Percentiles rank a stretch among this genome's conserved stretches.
These are phyloP conservation scores for Syngnathoides biaculeatus DNA, from an alignment of 2,113 vertebrate species.

Conservation along the genomic window DNA sequence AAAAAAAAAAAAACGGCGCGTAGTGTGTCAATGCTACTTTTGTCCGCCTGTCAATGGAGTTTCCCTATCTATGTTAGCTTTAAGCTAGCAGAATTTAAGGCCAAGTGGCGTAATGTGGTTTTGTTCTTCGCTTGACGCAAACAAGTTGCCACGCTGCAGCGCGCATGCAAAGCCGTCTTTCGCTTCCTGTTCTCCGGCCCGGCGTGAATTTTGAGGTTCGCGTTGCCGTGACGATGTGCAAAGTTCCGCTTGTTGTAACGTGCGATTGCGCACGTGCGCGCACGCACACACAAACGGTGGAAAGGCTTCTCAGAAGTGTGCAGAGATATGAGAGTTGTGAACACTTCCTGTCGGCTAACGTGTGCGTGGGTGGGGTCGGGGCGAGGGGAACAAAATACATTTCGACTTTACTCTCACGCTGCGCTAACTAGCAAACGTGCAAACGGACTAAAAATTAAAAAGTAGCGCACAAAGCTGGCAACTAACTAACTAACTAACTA, in stretches of 20 bases:
- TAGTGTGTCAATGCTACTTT: too few species aligned
- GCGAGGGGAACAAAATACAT: background rate
- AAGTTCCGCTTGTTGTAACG: slow-evolving; percentile 67
- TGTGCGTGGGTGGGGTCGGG: too few species aligned
- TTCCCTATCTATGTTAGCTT: too few species aligned
- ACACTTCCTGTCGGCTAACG: slow-evolving; percentile 34
- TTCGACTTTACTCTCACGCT: background rate
- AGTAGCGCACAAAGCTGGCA: too few species aligned
- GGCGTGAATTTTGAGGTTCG: slow-evolving; percentile 71
- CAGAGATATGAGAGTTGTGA: slow-evolving; percentile 12
- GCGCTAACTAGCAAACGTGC: background rate
- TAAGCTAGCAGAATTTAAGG: too few species aligned
- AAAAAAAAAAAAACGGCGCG: too few species aligned
- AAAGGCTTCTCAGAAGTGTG: slow-evolving; percentile 57
- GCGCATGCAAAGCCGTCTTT: slow-evolving; percentile 42
- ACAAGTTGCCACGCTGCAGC: too few species aligned
- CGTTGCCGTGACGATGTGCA: slow-evolving; percentile 68
- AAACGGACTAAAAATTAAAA: background rate
- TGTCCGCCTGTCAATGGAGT: too few species aligned
- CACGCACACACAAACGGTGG: slow-evolving; percentile 12
- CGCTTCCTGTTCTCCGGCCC: slow-evolving; percentile 70
- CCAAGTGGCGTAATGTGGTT: too few species aligned
- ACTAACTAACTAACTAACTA: too few species aligned
- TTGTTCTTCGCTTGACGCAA: too few species aligned
- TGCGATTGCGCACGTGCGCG: slow-evolving; percentile 52